phyloP scores from a whole-genome alignment of 2,888 invertebrate species.

The Pristionchus maxplancki region DNA sequence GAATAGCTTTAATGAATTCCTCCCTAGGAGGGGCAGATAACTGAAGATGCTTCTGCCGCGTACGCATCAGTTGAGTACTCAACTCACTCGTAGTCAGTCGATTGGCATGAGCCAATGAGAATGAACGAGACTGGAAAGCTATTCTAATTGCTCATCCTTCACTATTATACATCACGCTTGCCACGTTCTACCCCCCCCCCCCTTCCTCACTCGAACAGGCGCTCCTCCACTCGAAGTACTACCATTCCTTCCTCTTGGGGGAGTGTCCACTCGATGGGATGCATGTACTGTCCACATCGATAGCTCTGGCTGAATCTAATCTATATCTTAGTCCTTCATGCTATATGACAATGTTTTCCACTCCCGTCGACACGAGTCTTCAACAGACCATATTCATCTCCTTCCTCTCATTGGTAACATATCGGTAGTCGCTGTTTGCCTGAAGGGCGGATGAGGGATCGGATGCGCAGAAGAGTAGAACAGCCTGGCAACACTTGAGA shows the following conservation, averaged over 20 bases:
- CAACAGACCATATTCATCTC: neutral
- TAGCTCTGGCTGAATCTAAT: neutral
- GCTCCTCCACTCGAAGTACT: neutral
- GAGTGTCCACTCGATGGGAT: neutral
- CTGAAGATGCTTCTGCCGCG: neutral
- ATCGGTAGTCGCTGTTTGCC: slow-evolving; percentile 47
- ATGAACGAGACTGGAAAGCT: neutral
- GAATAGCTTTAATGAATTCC: neutral
- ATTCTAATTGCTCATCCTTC: neutral
- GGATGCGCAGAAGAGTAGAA: slow-evolving; percentile 50
- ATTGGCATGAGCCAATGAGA: slow-evolving; percentile 47
- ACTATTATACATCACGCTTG: too few species aligned
- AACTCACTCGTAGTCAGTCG: slow-evolving; percentile 13
- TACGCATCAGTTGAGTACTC: slow-evolving; percentile 29
- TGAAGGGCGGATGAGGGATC: slow-evolving; percentile 46
- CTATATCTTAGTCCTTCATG: neutral
- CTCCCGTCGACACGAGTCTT: neutral
- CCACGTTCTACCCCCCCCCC: too few species aligned
- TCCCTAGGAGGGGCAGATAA: neutral
- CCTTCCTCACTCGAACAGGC: neutral
- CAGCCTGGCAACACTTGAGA: slow-evolving; percentile 29
- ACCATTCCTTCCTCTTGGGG: neutral
- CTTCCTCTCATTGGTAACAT: slow-evolving; percentile 38
- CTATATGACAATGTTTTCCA: neutral
- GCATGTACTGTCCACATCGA: slow-evolving; percentile 44